Conservation (phyloP, 2,888 invertebrate species). For the Saturnia pavonia region DNA sequence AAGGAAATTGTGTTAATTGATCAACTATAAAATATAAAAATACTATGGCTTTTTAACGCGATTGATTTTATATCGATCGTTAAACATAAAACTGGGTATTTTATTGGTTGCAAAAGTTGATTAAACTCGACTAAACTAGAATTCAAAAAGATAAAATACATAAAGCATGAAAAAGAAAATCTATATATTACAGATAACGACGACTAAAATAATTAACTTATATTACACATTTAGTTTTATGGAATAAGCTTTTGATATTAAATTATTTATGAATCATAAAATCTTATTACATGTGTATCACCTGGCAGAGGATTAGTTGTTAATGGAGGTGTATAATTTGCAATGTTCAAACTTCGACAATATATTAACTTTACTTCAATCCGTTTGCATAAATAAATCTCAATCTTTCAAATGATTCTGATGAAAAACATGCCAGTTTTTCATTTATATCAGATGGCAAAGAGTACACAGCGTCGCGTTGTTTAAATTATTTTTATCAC, state of each 20-base stretch:
- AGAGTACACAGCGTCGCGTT: constrained; percentile 25
- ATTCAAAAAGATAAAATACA: constrained; percentile 12
- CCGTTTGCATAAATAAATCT: constrained; percentile 19
- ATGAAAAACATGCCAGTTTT: constrained; percentile 21
- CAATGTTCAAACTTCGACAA: constrained; percentile 22
- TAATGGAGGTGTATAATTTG: constrained; percentile 30
- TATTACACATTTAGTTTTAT: constrained; percentile 18
- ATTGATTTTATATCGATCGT: constrained; percentile 58
- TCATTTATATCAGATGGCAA: constrained; percentile 20
- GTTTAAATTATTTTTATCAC: constrained; percentile 30
- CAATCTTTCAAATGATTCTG: constrained; percentile 20
- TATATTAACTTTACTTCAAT: constrained; percentile 8
- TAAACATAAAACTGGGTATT: constrained; percentile 42
- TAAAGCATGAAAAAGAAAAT: background rate
- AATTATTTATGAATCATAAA: constrained; percentile 35
- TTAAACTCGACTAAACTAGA: constrained; percentile 29
- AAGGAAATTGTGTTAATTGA: constrained; percentile 46
- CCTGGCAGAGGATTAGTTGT: constrained; percentile 26
- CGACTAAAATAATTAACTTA: constrained; percentile 24
- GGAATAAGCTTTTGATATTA: constrained; percentile 30
- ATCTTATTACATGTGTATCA: constrained; percentile 33
- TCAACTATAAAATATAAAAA: constrained; percentile 48
- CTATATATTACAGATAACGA: background rate
- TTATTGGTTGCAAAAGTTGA: constrained; percentile 41
- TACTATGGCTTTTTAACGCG: constrained; percentile 42